Conservation (phyloP, 2,888 invertebrate species). For the Conchocele bisecta region DNA sequence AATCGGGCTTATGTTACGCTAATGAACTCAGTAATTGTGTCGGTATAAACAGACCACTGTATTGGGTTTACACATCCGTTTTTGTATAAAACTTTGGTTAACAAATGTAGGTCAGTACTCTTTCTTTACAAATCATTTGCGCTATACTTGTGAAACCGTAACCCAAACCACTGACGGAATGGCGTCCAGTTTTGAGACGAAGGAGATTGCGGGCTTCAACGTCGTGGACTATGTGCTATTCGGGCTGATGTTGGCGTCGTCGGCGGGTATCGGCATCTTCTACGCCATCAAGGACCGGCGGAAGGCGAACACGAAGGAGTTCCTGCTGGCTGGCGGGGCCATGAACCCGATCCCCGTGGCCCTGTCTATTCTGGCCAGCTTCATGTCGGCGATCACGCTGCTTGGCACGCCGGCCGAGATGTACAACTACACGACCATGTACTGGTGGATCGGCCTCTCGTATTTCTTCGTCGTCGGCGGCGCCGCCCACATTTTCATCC, state of each 20-base stretch:
- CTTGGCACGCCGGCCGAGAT: constrained; percentile 81
- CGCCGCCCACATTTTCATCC: constrained; percentile 75
- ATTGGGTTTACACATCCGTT: too few relatives aligned
- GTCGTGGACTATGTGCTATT: constrained; percentile 78
- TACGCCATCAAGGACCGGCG: constrained; percentile 76
- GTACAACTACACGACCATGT: constrained; percentile 80
- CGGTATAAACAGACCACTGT: too few relatives aligned
- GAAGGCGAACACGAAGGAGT: constrained; percentile 72
- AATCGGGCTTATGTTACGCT: too few relatives aligned
- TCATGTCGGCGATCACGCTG: constrained; percentile 82
- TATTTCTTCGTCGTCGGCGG: constrained; percentile 79
- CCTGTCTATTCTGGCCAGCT: constrained; percentile 81
- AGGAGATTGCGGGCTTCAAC: constrained; percentile 60
- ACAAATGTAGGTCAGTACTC: too few relatives aligned
- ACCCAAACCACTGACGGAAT: too few relatives aligned
- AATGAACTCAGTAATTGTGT: too few relatives aligned
- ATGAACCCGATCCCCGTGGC: constrained; percentile 80
- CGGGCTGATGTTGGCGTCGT: constrained; percentile 69
- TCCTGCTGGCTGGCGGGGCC: constrained; percentile 78
- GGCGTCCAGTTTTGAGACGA: constrained; percentile 72
- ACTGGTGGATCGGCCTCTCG: constrained; percentile 74
- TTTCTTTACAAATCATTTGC: too few relatives aligned
- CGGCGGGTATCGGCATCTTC: constrained; percentile 77
- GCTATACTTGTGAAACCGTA: too few relatives aligned
- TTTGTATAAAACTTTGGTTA: too few relatives aligned